Conservation (phyloP, 2,113 vertebrate species). For the Carassius auratus region DNA sequence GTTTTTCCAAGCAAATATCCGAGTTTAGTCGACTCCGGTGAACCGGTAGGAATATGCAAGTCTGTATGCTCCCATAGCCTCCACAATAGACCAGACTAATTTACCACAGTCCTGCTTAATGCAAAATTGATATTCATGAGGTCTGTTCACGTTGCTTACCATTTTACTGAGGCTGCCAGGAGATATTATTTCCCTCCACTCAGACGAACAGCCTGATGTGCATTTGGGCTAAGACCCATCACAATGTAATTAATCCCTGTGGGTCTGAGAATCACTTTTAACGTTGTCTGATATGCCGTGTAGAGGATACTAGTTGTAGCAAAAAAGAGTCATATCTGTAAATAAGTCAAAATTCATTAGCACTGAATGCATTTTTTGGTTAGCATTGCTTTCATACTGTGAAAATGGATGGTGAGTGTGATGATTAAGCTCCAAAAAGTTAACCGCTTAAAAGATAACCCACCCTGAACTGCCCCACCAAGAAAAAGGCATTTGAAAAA, state of each 20-base stretch:
- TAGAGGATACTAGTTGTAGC: background rate
- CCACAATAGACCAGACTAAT: constrained; percentile 64
- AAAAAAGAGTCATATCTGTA: background rate
- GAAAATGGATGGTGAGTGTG: background rate
- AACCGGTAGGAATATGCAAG: constrained; percentile 58
- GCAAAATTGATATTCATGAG: constrained; percentile 75
- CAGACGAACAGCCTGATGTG: constrained; percentile 21
- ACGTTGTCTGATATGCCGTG: background rate
- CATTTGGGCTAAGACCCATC: constrained; percentile 6
- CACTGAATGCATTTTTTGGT: background rate
- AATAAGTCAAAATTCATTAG: constrained; percentile 6
- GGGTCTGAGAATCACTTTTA: constrained; percentile 26
- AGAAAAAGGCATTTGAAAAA: no score
- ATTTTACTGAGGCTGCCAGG: constrained; percentile 58
- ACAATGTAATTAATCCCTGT: constrained; percentile 50
- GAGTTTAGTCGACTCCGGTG: constrained; percentile 56
- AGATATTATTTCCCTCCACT: constrained; percentile 41
- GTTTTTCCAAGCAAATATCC: constrained; percentile 54
- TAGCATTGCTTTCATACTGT: background rate
- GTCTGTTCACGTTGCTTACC: constrained; percentile 64
- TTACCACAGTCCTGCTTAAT: constrained; percentile 68
- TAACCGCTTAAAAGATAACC: background rate
- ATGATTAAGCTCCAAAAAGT: background rate
- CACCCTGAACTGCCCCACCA: no score
- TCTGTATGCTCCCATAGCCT: constrained; percentile 65